phyloP scores from a whole-genome alignment of 1,140 invertebrate species.

The Rhyzopertha dominica region DNA sequence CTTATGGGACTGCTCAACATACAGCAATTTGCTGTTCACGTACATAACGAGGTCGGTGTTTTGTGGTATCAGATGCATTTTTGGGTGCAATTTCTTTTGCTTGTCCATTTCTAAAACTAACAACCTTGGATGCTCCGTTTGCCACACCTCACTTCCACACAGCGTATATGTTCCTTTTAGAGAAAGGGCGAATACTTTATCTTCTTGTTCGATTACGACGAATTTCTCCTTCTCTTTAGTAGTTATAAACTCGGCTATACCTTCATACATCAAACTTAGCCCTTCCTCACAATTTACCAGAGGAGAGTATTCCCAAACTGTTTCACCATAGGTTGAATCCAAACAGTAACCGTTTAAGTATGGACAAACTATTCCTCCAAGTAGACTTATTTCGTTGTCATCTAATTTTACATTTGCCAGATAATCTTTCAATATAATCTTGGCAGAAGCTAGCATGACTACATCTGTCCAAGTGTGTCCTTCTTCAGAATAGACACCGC shows the following conservation, averaged over 20 bases:
- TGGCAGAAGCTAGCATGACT: slow-evolving; percentile 9
- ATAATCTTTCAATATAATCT: slow-evolving; percentile 10
- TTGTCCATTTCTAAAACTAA: no score
- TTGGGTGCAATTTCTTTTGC: no score
- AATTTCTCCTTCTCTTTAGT: not conserved
- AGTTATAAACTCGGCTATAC: not conserved
- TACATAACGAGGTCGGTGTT: no score
- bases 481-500: slow-evolving; percentile 6
- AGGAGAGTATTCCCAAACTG: slow-evolving; percentile 4
- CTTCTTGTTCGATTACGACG: slow-evolving; percentile 5
- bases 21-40: no score
- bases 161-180: slow-evolving; percentile 1
- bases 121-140: slow-evolving; percentile 14
- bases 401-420: slow-evolving; percentile 10
- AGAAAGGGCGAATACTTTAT: slow-evolving; percentile 9
- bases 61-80: not conserved
- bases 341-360: slow-evolving; percentile 13
- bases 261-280: not conserved
- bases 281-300: not conserved
- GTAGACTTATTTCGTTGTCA: slow-evolving; percentile 10
- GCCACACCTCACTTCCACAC: slow-evolving; percentile 7
- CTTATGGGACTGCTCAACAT: no score
- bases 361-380: slow-evolving; percentile 10
- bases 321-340: slow-evolving; percentile 8
- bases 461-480: slow-evolving; percentile 12